Evolutionary conservation across 2,888 invertebrate genomes (phyloP), one percentile per base, ranked within the genome.

Genomic region (Hylaea fasciaria): DNA sequence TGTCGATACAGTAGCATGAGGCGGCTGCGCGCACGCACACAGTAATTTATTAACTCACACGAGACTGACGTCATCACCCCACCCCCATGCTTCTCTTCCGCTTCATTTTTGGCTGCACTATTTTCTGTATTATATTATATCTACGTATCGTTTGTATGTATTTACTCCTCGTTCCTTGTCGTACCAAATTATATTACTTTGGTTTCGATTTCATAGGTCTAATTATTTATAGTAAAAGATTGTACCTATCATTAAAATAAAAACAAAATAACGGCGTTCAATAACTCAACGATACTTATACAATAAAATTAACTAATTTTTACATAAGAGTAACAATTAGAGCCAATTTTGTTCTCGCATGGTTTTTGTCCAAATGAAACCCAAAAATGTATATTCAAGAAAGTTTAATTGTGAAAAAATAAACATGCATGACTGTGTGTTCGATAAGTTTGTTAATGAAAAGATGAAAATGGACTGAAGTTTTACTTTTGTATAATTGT

Each of bases 111-210:
- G 76, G 75, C 72, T 80, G 73, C 75, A 71, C 77, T 82, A 68
- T 74, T 76, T 72, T 73, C 71, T 84, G 79, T 87, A 82, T 85
- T 76, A 71, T 80, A 73, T 73, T 62, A 70, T 78, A 72, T 77
- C 71, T 76, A 64, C 44, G 71, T 67, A 64, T 58, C 57, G 46
- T 51, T 48, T 58, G 51, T 46, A 50, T 53, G 40, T 58, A 61
- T 68, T 61, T 74, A 61, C 68, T 69, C 56, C 67, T 69, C 70
- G 73, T 64, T 70, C 55, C 66, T 65, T 71, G 57, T 62, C 71
- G 76, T 70, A 77, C 82, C 85, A 81, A 83, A 83, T 82, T 66
- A 22, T 82, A 83, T 85, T 69, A 78, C 82, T 83, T 85, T 84
- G 82, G 82, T 77, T 74, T 63, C 59, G 56, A 62, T 56, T 59